phyloP scores from a whole-genome alignment of 2,113 vertebrate genomes.

The Oncorhynchus kisutch region DNA sequence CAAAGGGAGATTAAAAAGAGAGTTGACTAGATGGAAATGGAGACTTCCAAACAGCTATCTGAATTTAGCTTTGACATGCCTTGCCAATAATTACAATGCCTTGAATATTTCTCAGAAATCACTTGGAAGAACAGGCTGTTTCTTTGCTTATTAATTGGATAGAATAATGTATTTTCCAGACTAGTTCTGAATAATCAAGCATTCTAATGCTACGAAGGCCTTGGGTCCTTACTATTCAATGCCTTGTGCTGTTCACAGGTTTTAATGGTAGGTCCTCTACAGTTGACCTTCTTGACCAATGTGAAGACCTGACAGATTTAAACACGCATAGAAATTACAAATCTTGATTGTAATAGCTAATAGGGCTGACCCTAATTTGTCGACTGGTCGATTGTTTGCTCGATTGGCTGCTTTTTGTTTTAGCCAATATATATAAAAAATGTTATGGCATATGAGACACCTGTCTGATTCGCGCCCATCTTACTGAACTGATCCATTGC shows the following conservation, averaged over 20 bases:
- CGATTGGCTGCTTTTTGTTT: too few relatives aligned
- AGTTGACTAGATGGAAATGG: conserved; percentile 56
- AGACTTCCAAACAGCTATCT: conserved; percentile 58
- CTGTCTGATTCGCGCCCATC: too few relatives aligned
- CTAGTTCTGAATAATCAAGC: conserved; percentile 5
- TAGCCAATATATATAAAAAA: too few relatives aligned
- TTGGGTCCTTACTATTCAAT: conserved; percentile 15
- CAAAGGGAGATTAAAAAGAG: conserved; percentile 43
- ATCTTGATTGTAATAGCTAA: too few relatives aligned
- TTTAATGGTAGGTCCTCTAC: too few relatives aligned
- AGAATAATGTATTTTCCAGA: conserved; percentile 31
- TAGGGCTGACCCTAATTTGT: too few relatives aligned
- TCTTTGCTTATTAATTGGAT: conserved; percentile 50
- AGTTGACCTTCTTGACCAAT: too few relatives aligned
- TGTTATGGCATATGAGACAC: too few relatives aligned
- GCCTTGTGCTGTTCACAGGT: not conserved
- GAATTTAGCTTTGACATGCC: conserved; percentile 52
- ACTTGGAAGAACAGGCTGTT: conserved; percentile 22
- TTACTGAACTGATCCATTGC: too few relatives aligned
- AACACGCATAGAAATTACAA: too few relatives aligned
- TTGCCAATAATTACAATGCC: conserved; percentile 47
- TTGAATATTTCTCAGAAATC: conserved; percentile 47
- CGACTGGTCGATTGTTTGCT: too few relatives aligned
- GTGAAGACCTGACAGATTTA: too few relatives aligned
- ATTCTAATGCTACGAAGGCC: conserved; percentile 14